Evolutionary conservation across 37 sponge, comb jelly and placozoan genomes (phyloP).

Genomic region (Chondrilla cf. caribensis): DNA sequence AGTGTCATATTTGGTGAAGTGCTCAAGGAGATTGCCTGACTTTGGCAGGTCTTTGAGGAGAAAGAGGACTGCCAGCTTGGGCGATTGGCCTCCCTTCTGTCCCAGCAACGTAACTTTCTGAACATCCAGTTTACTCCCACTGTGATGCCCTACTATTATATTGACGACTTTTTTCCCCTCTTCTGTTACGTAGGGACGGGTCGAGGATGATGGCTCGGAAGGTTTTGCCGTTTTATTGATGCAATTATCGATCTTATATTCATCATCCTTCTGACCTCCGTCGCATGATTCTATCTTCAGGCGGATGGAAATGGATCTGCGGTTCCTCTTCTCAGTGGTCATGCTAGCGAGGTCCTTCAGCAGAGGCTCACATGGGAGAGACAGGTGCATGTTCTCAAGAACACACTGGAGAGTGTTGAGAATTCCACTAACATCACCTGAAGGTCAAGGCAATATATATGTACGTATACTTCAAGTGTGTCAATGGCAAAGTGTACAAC

Average conservation of each 20-base stretch:
- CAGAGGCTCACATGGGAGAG: conserved; percentile 9
- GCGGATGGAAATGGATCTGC: conserved; percentile 28
- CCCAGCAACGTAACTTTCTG: neutral
- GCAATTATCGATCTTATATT: conserved; percentile 22
- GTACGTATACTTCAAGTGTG: conserved; percentile 18
- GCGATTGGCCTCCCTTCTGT: conserved; percentile 14
- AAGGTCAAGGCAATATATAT: too few relatives aligned
- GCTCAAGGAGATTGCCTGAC: neutral
- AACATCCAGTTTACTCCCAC: neutral
- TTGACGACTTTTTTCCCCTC: conserved; percentile 48
- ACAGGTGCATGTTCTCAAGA: neutral
- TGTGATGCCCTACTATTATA: conserved; percentile 21
- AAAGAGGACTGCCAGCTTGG: neutral
- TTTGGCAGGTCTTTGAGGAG: neutral
- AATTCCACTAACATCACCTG: conserved; percentile 65
- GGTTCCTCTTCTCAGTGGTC: conserved; percentile 16
- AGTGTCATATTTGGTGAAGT: neutral
- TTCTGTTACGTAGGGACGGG: conserved; percentile 48
- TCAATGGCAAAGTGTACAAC: too few relatives aligned
- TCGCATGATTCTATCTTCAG: neutral
- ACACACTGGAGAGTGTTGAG: conserved; percentile 53
- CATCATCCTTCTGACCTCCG: conserved; percentile 7
- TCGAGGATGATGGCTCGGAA: neutral
- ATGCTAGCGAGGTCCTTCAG: conserved; percentile 43
- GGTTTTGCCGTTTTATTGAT: neutral